phyloP scores from a whole-genome alignment of 2,888 invertebrate genomes.

The Amiota minor region DNA sequence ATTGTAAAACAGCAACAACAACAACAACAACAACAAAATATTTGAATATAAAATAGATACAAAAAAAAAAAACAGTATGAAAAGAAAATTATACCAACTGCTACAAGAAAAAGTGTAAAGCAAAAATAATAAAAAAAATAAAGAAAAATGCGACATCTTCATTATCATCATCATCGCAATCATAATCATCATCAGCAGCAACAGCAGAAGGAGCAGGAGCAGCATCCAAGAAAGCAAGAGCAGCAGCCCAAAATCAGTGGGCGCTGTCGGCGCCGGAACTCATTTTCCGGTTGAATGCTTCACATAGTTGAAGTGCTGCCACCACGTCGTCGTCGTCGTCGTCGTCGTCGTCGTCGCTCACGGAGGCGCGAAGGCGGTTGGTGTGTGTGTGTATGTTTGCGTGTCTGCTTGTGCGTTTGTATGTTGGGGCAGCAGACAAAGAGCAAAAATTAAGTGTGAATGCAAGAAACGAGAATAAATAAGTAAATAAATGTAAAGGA shows the following conservation, averaged over 20 bases:
- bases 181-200: constrained; percentile 38
- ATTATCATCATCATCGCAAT: constrained; percentile 34
- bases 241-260: constrained; percentile 29
- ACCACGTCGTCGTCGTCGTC: not conserved
- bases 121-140: constrained; percentile 25
- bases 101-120: constrained; percentile 23
- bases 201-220: constrained; percentile 30
- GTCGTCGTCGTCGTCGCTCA: not conserved
- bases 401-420: constrained; percentile 49
- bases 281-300: not conserved
- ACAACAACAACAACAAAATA: constrained; percentile 5
- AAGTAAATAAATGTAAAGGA: not conserved
- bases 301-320: not conserved
- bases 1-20: not conserved
- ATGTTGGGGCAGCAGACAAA: constrained; percentile 46
- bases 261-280: constrained; percentile 3
- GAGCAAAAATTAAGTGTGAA: constrained; percentile 8
- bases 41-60: not conserved
- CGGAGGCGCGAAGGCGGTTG: constrained; percentile 45
- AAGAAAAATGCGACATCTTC: constrained; percentile 23
- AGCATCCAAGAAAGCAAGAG: constrained; percentile 39
- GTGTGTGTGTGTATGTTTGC: constrained; percentile 37
- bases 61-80: constrained; percentile 24
- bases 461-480: not conserved
- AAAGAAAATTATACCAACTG: constrained; percentile 32